Percentiles rank a stretch among this genome's conserved stretches.
These are phyloP conservation scores for Hypercompe scribonia DNA, from an alignment of 2,888 invertebrate genomes.

Conservation along the genomic window DNA sequence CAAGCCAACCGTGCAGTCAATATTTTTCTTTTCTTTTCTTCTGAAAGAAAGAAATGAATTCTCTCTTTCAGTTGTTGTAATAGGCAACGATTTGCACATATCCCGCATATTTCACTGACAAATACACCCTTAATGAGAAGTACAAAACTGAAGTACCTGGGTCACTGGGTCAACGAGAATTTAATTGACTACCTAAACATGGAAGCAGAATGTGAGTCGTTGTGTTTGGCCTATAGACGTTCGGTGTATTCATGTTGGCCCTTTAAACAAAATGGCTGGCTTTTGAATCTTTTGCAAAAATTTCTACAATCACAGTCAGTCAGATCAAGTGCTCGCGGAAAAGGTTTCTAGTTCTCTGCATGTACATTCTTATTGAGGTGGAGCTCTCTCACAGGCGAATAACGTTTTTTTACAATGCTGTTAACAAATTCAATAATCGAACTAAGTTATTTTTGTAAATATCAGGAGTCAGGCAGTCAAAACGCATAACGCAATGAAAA, in stretches of 20 bases:
- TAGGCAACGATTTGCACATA: neutral
- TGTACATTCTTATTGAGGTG: neutral
- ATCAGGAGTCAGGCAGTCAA: no score
- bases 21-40: neutral
- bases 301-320: neutral
- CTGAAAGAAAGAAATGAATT: neutral
- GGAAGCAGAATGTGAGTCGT: neutral
- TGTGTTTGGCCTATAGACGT: neutral
- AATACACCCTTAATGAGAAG: neutral
- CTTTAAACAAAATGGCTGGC: neutral
- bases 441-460: no score
- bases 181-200: neutral
- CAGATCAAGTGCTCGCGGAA: neutral
- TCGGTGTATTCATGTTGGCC: neutral
- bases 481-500: no score
- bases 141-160: neutral
- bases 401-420: neutral
- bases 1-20: no score
- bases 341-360: neutral
- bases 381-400: neutral
- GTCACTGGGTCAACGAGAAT: neutral
- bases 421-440: no score
- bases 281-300: neutral
- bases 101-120: neutral
- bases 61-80: neutral